Evolutionary conservation across 2,113 vertebrate species (phyloP), one percentile per base, ranked within the genome.

Genomic region (Glaucidium brasilianum): DNA sequence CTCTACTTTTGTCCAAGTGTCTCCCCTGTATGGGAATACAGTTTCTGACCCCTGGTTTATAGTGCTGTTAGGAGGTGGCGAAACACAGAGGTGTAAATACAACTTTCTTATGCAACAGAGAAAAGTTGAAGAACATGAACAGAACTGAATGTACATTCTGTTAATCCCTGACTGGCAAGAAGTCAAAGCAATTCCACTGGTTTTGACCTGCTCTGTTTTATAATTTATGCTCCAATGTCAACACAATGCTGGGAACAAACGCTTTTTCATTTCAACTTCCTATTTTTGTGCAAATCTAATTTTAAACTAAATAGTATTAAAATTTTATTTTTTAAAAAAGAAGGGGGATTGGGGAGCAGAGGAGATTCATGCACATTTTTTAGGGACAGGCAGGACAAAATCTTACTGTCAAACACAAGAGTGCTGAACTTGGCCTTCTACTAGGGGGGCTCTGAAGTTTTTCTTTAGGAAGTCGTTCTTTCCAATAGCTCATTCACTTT

Each of bases 281-380:
- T 13, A 19, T 21, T 91, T 71, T 29, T 20, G 13, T 25, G 12
- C 39, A 63, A 34, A 15, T 41, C 14, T 62, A 58, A 20, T 59
- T 85, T 58, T 89, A 12, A 73, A 16, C 55, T 30, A 91, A 41
- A 49, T 56, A 88, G 23, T 55, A 13, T 59, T 71, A 18, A 10
- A 25, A 8, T 39, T 39, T 39, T n/a, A n/a, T n/a, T 39, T 39
- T 39, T 39, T 39, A 39, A 39, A 55, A 73, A 62, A 8, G 15
- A 16, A 29, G 52, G 0, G 4, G 7, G 2, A 2, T 25, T 6
- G 7, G 16, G 6, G 4, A 80, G 32, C 11, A 56, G n/a, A 45
- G 41, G 17, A 55, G 41, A 6, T 7, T 3, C 3, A 12, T 0
- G 6, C 5, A 8, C 3, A 3, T 15, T 21, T 72, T 86, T 59